phyloP scores from a whole-genome alignment of 2,113 vertebrate species.

The Piaya cayana region DNA sequence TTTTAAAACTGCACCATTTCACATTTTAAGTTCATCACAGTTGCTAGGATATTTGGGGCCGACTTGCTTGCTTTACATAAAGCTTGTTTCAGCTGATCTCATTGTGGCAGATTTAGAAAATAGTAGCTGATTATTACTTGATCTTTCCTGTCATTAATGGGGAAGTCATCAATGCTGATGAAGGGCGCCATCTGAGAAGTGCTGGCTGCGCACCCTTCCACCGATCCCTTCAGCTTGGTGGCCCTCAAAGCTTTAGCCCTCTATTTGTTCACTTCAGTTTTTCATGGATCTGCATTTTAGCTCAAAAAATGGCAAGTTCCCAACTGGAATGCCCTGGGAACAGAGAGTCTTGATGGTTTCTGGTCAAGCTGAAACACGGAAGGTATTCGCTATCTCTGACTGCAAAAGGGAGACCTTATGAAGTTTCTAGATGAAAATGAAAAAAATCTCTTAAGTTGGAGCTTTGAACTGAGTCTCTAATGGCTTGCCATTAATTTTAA shows the following conservation, averaged over 20 bases:
- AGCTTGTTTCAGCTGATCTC: background rate
- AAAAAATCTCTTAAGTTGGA: background rate
- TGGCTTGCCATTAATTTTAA: background rate
- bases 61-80: background rate
- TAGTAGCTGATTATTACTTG: constrained; percentile 20
- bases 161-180: background rate
- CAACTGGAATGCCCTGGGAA: constrained; percentile 5
- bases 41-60: constrained; percentile 37
- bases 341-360: background rate
- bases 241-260: constrained; percentile 4
- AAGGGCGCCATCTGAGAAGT: background rate
- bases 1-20: background rate
- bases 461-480: background rate
- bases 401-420: background rate
- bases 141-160: background rate
- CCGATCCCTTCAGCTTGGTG: background rate
- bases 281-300: constrained; percentile 5
- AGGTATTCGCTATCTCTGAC: background rate
- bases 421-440: constrained; percentile 1
- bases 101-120: background rate
- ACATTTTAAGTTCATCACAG: background rate
- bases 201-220: background rate
- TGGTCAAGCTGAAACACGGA: background rate
- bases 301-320: background rate
- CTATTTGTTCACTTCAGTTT: constrained; percentile 24